Base-by-base conservation (phyloP, 2,888 invertebrate genomes). In the Myopa testacea region DNA sequence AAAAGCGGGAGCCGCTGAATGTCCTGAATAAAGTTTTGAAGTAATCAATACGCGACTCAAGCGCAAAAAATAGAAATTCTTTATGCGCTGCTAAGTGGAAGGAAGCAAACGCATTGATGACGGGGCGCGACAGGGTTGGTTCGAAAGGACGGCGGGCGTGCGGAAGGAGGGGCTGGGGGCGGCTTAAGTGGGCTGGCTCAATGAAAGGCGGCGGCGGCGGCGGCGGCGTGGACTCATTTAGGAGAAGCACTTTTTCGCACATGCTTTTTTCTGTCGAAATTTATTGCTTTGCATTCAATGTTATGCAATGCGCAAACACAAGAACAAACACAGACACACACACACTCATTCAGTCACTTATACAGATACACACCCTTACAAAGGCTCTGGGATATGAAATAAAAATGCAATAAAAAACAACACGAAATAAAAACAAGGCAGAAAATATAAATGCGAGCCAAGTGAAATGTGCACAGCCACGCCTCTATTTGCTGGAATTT, bases 401-500 rank as follows among this genome's bases (percentile, higher is more conserved):
- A 10, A 65, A 6, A 10, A 50, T 26, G 50, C 14, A 38, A 62
- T 19, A 19, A 34, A 19, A 69, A 68, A 34, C 69, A 52, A 69
- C 12, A 69, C 45, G 26, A 50, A 19, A 26, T 4, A 50, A 69
- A 7, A 50, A 50, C 26, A 69, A 50, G 12, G 40, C n/a, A 50
- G 69, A 34, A 65, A 65, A 37, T 65, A 34, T 65, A 65, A 34
- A 37, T 65, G 6, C 45, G 40, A 50, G n/a, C 40, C 19, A 12
- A 45, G 26, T 52, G 10, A 19, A 68, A 40, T 45, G 68, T 19
- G n/a, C n/a, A 19, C 69, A 52, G 10, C 69, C 69, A 52, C 69
- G 69, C 52, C 68, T 45, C 69, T 52, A n/a, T 19, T n/a, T 40
- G 50, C 50, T 52, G 19, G 68, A 45, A 65, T 65, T 37, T 65